Evolutionary conservation across 1,140 invertebrate genomes (phyloP).

Genomic region (Geopemphigus sp.): DNA sequence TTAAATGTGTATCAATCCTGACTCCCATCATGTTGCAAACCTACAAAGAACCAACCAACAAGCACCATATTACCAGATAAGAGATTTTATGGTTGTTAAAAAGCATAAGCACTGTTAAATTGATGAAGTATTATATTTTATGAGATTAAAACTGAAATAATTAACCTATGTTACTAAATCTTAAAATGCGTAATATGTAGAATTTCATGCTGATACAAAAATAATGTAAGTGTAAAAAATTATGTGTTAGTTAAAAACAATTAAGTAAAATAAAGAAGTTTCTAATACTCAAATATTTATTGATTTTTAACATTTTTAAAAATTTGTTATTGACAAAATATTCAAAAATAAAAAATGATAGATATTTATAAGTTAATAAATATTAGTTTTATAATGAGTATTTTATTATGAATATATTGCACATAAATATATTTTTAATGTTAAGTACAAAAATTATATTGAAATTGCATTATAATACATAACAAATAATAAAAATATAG

Average conservation of each 20-base stretch:
- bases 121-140: neutral
- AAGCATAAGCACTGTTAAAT: conserved; percentile 13
- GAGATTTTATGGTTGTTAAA: conserved; percentile 35
- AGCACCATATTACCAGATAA: conserved; percentile 43
- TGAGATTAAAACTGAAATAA: neutral
- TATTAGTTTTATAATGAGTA: no score
- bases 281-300: neutral
- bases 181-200: neutral
- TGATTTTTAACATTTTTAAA: no score
- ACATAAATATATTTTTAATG: no score
- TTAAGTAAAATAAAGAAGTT: neutral
- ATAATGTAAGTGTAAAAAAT: neutral
- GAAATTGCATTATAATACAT: no score
- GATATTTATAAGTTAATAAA: no score
- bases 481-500: neutral
- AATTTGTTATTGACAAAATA: no score
- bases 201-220: neutral
- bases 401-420: no score
- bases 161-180: neutral
- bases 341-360: no score
- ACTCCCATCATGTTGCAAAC: conserved; percentile 42
- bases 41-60: conserved; percentile 47
- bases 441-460: no score
- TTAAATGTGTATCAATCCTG: conserved; percentile 42
- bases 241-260: conserved; percentile 8